Percentiles rank a stretch among this genome's conserved stretches.
phyloP scores from a whole-genome alignment of 2,888 invertebrate species.

The Eupsilia transversa region DNA sequence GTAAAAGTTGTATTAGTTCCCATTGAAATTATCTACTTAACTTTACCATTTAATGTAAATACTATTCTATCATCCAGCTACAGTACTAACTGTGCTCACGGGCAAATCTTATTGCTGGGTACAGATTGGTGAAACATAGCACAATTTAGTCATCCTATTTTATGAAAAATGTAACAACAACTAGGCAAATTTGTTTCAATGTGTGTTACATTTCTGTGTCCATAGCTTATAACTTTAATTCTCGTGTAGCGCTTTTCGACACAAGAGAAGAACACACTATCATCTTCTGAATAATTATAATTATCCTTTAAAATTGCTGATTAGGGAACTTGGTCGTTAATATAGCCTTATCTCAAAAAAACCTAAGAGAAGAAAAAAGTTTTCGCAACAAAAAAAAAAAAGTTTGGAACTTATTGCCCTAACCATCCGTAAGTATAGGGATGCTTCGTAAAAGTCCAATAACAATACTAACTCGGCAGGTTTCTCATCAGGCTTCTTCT shows the following conservation, averaged over 20 bases:
- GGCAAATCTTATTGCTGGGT: neutral
- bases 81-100: neutral
- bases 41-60: neutral
- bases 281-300: neutral
- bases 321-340: neutral
- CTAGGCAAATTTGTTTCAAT: neutral
- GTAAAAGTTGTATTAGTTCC: constrained; percentile 23
- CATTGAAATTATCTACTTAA: neutral
- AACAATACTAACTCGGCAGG: constrained; percentile 79
- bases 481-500: constrained; percentile 78
- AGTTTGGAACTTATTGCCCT: neutral
- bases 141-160: neutral
- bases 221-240: neutral
- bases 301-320: neutral
- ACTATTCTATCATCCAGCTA: neutral
- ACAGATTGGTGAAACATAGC: neutral
- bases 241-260: neutral
- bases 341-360: neutral
- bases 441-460: neutral
- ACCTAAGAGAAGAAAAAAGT: neutral
- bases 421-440: neutral
- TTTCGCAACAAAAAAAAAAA: neutral
- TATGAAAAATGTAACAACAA: neutral
- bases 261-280: neutral
- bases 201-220: neutral